Evolutionary conservation across 2,113 vertebrate genomes (phyloP), one percentile per base, ranked within the genome.

Genomic region (Proteles cristata): DNA sequence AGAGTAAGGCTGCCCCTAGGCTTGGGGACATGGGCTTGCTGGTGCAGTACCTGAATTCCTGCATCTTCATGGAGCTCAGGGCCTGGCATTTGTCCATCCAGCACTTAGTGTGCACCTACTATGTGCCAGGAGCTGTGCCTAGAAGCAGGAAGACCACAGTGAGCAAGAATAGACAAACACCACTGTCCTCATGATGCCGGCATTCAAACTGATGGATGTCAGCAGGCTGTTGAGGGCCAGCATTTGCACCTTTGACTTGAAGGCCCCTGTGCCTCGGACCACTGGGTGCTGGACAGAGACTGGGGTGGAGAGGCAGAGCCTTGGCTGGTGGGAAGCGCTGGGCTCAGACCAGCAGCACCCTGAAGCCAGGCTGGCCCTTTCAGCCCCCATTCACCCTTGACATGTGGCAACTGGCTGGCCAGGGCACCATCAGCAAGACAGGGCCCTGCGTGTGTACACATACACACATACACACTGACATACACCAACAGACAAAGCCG

Each of bases 401-500:
- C 31, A 6, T 5, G 17, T 88, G 45, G 69, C 25, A 26, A 9
- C 5, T 0, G 45, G 31, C 58, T 39, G 17, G 45, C 94, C 81
- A 55, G 50, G 71, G 55, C 39, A 84, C 23, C 81, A 26, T 43
- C 43, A 43, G 33, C 77, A 85, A 69, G 74, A 14, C 53, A 58
- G 35, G 35, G 43, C n/a, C 58, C 65, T 11, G 16, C 0, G 0
- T 12, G 2, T 19, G 33, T n/a, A 17, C 6, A 0, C 31, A n/a
- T 2, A 2, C 9, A n/a, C 15, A n/a, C 12, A 8, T 33, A 7
- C 21, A 26, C 23, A 81, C 10, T 26, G 26, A 26, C 25, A 1
- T 11, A 90, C 23, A 39, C 81, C 35, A n/a, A 58, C 66, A 48
- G 31, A 21, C 66, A 8, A 19, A 33, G 48, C n/a, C 23, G 61